Conservation (phyloP, 2,888 invertebrate genomes). For the Sussaba pulchella region DNA sequence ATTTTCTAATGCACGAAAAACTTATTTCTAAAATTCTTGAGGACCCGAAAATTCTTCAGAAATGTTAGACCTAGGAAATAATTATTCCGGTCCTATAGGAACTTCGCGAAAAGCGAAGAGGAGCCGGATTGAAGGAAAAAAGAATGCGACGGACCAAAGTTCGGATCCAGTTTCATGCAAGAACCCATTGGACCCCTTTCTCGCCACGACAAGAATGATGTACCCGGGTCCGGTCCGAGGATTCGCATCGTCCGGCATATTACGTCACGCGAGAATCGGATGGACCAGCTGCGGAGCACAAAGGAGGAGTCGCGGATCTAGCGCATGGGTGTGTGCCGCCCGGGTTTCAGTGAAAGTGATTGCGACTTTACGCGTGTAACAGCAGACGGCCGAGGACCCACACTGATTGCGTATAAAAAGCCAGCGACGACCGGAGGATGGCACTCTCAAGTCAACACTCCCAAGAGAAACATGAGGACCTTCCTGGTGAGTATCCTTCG, state of each 20-base stretch:
- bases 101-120: neutral
- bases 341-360: conserved; percentile 77
- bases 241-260: conserved; percentile 59
- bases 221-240: conserved; percentile 39
- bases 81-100: neutral
- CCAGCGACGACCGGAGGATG: conserved; percentile 70
- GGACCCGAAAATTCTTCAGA: no score
- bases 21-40: no score
- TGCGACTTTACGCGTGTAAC: conserved; percentile 51
- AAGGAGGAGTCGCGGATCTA: conserved; percentile 64
- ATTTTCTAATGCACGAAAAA: no score
- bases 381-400: conserved; percentile 59
- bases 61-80: no score
- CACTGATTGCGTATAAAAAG: conserved; percentile 76
- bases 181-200: conserved; percentile 33
- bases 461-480: conserved; percentile 74
- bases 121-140: neutral
- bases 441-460: conserved; percentile 74
- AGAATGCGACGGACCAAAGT: neutral
- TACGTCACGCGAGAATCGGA: conserved; percentile 75
- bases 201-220: conserved; percentile 37
- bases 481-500: conserved; percentile 74
- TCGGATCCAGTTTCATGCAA: conserved; percentile 9
- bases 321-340: conserved; percentile 70
- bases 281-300: conserved; percentile 69